These are phyloP conservation scores for human (Homo sapiens) DNA, from an alignment of 2,113 vertebrate genomes.

Conservation along the genomic window GRCh38 chr11:100245001-100245500, in stretches of 20 bases:
- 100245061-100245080: neutral
- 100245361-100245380: neutral
- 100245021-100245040: neutral
- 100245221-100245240: neutral
- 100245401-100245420: neutral
- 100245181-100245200: neutral
- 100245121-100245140: neutral
- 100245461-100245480: neutral
- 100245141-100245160: neutral
- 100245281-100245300: neutral
- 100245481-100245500: neutral
- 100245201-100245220: neutral
- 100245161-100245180: neutral
- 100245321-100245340: neutral
- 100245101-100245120: neutral
- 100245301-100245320: neutral
- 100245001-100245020: neutral
- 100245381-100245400: neutral
- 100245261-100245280: neutral
- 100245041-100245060: neutral
- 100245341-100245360: neutral
- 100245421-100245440: neutral
- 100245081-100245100: neutral
- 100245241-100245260: neutral
- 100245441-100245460: neutral